Percentiles rank a stretch among this genome's conserved stretches.
Conservation (phyloP, 2,113 vertebrate genomes). For the Gambusia affinis region DNA sequence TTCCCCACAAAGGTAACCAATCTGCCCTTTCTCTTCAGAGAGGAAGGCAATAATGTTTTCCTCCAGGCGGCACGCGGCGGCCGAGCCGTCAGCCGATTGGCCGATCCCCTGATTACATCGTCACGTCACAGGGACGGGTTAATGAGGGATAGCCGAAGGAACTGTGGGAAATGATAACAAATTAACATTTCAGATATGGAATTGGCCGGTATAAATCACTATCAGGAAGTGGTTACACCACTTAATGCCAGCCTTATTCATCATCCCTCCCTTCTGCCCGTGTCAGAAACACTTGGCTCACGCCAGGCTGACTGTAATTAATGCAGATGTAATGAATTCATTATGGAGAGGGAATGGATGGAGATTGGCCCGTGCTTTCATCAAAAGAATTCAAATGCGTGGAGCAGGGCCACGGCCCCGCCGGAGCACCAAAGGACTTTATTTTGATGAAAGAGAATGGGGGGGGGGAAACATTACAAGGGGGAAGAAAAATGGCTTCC, state of each 20-base stretch:
- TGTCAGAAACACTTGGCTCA: slow-evolving; percentile 70
- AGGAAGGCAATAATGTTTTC: slow-evolving; percentile 23
- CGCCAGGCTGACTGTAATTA: slow-evolving; percentile 66
- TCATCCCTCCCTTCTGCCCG: slow-evolving; percentile 54
- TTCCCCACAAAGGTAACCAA: slow-evolving; percentile 45
- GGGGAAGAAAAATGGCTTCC: slow-evolving; percentile 34
- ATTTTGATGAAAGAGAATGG: slow-evolving; percentile 33
- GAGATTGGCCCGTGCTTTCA: slow-evolving; percentile 56
- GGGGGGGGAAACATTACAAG: slow-evolving; percentile 9
- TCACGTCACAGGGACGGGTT: slow-evolving; percentile 65
- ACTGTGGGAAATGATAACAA: slow-evolving; percentile 80
- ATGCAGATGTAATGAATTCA: slow-evolving; percentile 77
- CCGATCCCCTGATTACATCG: slow-evolving; percentile 68
- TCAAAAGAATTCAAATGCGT: slow-evolving; percentile 51
- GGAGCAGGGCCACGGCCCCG: slow-evolving; percentile 42
- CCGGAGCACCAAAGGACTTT: slow-evolving; percentile 21
- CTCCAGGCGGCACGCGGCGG: slow-evolving; percentile 22
- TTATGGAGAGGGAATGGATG: slow-evolving; percentile 66
- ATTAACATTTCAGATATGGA: slow-evolving; percentile 79
- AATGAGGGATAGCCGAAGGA: slow-evolving; percentile 77
- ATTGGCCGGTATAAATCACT: slow-evolving; percentile 79
- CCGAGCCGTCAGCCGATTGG: slow-evolving; percentile 54
- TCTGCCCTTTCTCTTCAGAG: slow-evolving; percentile 25
- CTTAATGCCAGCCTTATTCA: slow-evolving; percentile 77
- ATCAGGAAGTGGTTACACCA: slow-evolving; percentile 75